Conservation (phyloP, 2,797 vertebrate genomes). For the Petrocephalus sullivani region DNA sequence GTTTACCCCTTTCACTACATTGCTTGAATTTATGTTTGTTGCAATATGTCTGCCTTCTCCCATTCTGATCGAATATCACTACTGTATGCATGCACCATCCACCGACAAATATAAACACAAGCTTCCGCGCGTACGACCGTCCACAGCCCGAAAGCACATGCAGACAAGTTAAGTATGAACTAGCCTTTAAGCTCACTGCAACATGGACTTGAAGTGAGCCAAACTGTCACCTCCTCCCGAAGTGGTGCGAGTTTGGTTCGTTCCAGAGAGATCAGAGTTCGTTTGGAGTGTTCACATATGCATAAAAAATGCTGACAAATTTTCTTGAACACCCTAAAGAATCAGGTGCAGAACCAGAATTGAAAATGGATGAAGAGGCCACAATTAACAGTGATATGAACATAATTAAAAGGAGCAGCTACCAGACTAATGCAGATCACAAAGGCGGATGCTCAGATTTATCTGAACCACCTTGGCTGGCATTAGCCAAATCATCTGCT, state of each 20-base stretch:
- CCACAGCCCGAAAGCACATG: background rate
- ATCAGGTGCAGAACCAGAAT: background rate
- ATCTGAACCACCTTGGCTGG: background rate
- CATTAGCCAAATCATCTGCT: background rate
- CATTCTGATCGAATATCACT: background rate
- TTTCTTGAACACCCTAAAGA: background rate
- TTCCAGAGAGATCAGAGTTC: background rate
- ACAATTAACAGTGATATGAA: background rate
- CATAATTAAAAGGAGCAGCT: background rate
- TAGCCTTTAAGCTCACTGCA: background rate
- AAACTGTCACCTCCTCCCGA: background rate
- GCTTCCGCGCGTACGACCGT: background rate
- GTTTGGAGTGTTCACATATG: background rate
- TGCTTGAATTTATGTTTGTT: background rate
- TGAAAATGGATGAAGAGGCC: background rate
- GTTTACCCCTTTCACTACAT: background rate
- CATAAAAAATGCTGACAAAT: background rate
- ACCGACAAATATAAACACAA: background rate
- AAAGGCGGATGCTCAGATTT: background rate
- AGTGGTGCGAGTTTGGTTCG: background rate
- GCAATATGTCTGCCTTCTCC: background rate
- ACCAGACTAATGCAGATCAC: background rate
- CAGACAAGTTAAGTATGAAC: background rate
- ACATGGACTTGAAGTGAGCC: background rate
- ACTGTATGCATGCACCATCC: background rate